These are phyloP conservation scores for Platichthys flesus DNA, from an alignment of 2,113 vertebrate species.

Conservation along the genomic window DNA sequence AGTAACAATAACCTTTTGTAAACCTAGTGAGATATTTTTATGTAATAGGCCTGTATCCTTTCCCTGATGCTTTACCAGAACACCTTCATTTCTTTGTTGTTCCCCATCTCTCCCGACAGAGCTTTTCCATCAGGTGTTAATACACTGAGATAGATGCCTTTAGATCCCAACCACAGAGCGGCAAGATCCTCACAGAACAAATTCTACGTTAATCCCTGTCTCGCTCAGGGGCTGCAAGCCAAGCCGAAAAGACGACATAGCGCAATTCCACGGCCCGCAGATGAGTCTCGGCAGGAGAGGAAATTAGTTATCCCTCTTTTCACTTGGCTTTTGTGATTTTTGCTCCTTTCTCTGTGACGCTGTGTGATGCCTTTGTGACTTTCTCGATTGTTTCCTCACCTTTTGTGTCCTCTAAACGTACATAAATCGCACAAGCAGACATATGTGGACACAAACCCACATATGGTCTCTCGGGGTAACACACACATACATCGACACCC, in stretches of 20 bases:
- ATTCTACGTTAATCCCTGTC: constrained; percentile 63
- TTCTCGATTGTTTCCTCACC: neutral
- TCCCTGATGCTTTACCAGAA: neutral
- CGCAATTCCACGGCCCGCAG: constrained; percentile 37
- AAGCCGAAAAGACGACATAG: constrained; percentile 50
- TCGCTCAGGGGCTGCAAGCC: constrained; percentile 72
- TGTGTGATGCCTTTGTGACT: neutral
- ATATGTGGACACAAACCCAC: neutral
- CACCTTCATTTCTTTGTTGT: constrained; percentile 34
- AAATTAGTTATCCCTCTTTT: constrained; percentile 45
- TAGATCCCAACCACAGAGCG: constrained; percentile 51
- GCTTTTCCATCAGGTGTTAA: constrained; percentile 47
- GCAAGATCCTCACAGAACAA: constrained; percentile 58
- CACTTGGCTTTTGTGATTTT: constrained; percentile 1
- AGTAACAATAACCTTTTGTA: constrained; percentile 14
- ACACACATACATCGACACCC: constrained; percentile 19
- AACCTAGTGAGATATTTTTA: constrained; percentile 2
- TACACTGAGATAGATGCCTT: constrained; percentile 47
- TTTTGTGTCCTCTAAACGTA: constrained; percentile 9
- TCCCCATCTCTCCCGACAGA: constrained; percentile 4
- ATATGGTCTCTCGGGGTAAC: neutral
- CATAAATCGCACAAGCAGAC: too few relatives aligned
- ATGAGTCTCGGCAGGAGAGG: constrained; percentile 43
- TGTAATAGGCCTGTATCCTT: constrained; percentile 26
- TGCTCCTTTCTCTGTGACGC: neutral